These are phyloP conservation scores for Bombycilla garrulus DNA, from an alignment of 2,113 vertebrate genomes.

Conservation along the genomic window DNA sequence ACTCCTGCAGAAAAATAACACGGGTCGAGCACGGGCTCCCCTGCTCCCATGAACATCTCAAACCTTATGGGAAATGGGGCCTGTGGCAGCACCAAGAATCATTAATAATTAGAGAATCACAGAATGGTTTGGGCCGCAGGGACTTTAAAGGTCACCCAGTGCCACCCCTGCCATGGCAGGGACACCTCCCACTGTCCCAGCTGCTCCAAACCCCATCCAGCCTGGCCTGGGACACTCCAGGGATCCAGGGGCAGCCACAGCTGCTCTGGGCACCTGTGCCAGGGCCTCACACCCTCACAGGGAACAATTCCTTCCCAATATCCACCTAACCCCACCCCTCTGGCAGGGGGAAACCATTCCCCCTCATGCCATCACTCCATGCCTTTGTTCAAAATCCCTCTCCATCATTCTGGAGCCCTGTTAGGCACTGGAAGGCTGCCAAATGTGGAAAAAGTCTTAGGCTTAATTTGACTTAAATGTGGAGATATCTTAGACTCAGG, in stretches of 20 bases:
- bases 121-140: not conserved
- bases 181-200: not conserved
- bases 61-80: not conserved
- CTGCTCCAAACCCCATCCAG: fast-evolving
- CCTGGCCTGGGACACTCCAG: not conserved
- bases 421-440: not conserved
- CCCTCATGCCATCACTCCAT: fast-evolving
- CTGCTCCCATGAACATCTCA: not conserved
- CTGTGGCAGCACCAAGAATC: not conserved
- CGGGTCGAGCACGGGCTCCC: fast-evolving
- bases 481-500: not conserved
- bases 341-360: not conserved
- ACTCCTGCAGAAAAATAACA: not conserved
- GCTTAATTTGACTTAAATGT: not conserved
- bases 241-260: not conserved
- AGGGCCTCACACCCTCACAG: fast-evolving
- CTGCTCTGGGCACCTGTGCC: not conserved
- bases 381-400: not conserved
- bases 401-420: not conserved
- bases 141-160: fast-evolving
- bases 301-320: fast-evolving
- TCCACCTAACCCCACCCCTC: not conserved
- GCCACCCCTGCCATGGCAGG: not conserved
- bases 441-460: not conserved
- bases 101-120: not conserved